phyloP scores from a whole-genome alignment of 2,113 vertebrate species.

The Microtus montanus region DNA sequence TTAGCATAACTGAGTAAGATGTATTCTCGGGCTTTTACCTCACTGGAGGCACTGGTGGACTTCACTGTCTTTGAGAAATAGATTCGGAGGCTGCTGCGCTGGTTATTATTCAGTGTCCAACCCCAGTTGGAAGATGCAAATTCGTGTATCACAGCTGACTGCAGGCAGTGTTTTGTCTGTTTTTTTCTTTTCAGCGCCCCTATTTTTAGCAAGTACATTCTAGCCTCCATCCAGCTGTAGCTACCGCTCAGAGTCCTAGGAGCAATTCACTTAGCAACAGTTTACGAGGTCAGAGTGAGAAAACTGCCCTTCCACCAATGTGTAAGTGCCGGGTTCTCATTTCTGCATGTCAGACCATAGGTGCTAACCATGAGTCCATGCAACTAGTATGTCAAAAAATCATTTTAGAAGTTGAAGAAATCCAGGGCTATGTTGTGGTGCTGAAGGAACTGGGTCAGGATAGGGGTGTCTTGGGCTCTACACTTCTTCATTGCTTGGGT shows the following conservation, averaged over 20 bases:
- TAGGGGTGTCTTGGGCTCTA: not conserved
- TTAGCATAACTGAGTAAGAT: not conserved
- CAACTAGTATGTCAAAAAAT: not conserved
- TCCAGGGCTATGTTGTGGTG: not conserved
- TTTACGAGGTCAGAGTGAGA: not conserved
- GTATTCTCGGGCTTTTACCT: not conserved
- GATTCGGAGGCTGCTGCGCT: not conserved
- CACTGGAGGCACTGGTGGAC: not conserved
- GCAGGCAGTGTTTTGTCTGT: slow-evolving; percentile 51
- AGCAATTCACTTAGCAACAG: not conserved
- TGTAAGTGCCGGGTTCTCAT: not conserved
- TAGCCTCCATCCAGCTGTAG: slow-evolving; percentile 35
- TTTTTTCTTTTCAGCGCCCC: not conserved
- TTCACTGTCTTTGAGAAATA: slow-evolving; percentile 47
- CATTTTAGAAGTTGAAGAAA: not conserved
- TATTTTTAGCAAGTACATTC: slow-evolving; percentile 54
- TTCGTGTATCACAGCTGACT: slow-evolving; percentile 59
- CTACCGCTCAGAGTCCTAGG: slow-evolving; percentile 20
- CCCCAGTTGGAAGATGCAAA: slow-evolving; percentile 62
- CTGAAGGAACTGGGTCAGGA: not conserved
- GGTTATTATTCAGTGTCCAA: slow-evolving; percentile 27
- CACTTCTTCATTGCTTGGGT: rapidly evolving
- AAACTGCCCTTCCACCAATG: not conserved
- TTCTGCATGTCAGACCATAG: not conserved
- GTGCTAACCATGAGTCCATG: not conserved